phyloP scores from a whole-genome alignment of 2,888 invertebrate species.

The Allophyes oxyacanthae region DNA sequence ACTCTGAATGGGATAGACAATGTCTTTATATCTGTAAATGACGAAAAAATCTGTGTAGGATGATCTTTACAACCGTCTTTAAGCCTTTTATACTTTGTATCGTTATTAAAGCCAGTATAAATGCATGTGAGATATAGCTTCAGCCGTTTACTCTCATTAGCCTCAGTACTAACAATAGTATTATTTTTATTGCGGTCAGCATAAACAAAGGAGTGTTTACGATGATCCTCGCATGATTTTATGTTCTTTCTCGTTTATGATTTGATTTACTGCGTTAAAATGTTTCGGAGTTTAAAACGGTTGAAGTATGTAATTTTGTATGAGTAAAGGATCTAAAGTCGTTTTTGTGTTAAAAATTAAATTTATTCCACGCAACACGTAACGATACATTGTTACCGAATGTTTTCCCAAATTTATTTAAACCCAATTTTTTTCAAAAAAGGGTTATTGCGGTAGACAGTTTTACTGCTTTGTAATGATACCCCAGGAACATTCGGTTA shows the following conservation, averaged over 20 bases:
- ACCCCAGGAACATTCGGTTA: not conserved
- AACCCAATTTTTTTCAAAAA: constrained; percentile 2
- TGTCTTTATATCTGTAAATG: constrained; percentile 74
- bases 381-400: constrained; percentile 25
- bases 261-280: constrained; percentile 36
- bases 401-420: constrained; percentile 2
- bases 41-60: constrained; percentile 77
- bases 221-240: constrained; percentile 49
- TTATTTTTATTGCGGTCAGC: constrained; percentile 61
- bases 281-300: constrained; percentile 18
- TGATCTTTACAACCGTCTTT: constrained; percentile 68
- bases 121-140: constrained; percentile 64
- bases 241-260: constrained; percentile 41
- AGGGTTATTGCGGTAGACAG: constrained; percentile 4
- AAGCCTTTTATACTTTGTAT: constrained; percentile 67
- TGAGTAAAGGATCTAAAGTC: not conserved
- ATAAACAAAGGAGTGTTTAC: constrained; percentile 64
- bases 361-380: not conserved
- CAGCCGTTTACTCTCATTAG: constrained; percentile 64
- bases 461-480: no score
- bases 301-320: constrained; percentile 18
- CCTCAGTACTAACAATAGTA: constrained; percentile 58
- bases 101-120: constrained; percentile 65
- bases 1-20: constrained; percentile 75
- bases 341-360: constrained; percentile 4